phyloP scores from a whole-genome alignment of 2,797 vertebrate genomes.

The Halcyon badia region DNA sequence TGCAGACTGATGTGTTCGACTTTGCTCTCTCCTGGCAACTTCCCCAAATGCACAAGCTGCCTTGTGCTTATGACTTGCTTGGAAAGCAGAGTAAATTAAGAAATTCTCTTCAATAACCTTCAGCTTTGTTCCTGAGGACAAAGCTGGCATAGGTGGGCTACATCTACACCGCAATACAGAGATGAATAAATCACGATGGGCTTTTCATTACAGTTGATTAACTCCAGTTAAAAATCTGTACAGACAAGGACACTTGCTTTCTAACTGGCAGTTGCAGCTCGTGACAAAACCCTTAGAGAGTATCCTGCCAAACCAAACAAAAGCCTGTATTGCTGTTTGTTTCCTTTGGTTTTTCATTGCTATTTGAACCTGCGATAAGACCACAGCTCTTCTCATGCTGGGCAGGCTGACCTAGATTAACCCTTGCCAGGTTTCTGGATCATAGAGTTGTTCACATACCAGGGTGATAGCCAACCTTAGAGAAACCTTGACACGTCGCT shows the following conservation, averaged over 20 bases:
- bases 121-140: neutral
- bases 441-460: neutral
- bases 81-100: neutral
- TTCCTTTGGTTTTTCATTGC: neutral
- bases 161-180: neutral
- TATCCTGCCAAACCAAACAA: constrained; percentile 8
- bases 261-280: neutral
- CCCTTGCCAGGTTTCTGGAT: neutral
- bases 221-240: neutral
- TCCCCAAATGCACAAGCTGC: neutral
- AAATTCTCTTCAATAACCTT: neutral
- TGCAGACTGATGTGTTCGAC: neutral
- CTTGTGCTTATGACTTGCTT: neutral
- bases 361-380: constrained; percentile 21
- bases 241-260: neutral
- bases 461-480: neutral
- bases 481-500: neutral
- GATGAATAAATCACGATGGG: neutral
- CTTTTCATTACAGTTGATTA: neutral
- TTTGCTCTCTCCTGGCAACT: neutral
- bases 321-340: neutral
- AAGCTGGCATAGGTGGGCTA: neutral
- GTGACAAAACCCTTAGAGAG: neutral
- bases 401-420: constrained; percentile 10
- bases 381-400: neutral